A percentile compares a stretch with the other conserved stretches of the same genome.
Evolutionary conservation across 1,140 invertebrate genomes (phyloP).

Genomic region (Pseudomyrmex sp.): DNA sequence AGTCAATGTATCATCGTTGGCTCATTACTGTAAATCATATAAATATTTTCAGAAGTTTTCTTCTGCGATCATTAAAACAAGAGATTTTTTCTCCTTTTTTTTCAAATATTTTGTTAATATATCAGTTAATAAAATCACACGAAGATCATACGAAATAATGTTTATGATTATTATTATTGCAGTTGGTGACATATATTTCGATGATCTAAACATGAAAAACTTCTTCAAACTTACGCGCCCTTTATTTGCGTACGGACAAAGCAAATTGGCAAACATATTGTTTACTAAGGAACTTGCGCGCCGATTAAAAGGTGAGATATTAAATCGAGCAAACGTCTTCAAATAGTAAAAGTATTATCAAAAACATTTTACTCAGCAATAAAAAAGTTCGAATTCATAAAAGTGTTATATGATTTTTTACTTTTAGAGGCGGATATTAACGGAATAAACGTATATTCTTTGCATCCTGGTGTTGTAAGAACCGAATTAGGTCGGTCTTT

Average conservation of each 20-base stretch:
- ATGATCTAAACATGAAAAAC: conserved; percentile 87
- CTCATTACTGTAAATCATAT: background rate
- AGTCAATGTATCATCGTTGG: conserved; percentile 88
- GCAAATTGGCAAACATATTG: conserved; percentile 91
- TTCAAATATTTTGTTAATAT: background rate
- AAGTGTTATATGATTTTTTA: too few relatives aligned
- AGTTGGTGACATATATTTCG: conserved; percentile 88
- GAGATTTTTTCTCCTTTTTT: background rate
- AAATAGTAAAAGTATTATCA: too few relatives aligned
- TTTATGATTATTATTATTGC: conserved; percentile 85
- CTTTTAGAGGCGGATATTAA: conserved; percentile 79
- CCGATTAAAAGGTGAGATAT: conserved; percentile 85
- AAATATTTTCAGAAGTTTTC: conserved; percentile 71
- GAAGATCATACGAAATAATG: too few relatives aligned
- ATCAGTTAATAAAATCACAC: too few relatives aligned
- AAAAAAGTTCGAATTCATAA: background rate
- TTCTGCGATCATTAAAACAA: background rate
- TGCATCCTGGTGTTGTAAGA: conserved; percentile 90
- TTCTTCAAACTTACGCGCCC: too few relatives aligned
- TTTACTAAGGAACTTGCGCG: conserved; percentile 88
- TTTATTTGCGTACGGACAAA: conserved; percentile 86
- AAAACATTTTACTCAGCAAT: background rate
- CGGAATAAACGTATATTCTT: conserved; percentile 88
- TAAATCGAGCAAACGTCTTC: background rate
- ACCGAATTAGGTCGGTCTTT: conserved; percentile 92